Evolutionary conservation across 2,888 invertebrate genomes (phyloP), one percentile per base, ranked within the genome.

Genomic region (Drosophila putrida): DNA sequence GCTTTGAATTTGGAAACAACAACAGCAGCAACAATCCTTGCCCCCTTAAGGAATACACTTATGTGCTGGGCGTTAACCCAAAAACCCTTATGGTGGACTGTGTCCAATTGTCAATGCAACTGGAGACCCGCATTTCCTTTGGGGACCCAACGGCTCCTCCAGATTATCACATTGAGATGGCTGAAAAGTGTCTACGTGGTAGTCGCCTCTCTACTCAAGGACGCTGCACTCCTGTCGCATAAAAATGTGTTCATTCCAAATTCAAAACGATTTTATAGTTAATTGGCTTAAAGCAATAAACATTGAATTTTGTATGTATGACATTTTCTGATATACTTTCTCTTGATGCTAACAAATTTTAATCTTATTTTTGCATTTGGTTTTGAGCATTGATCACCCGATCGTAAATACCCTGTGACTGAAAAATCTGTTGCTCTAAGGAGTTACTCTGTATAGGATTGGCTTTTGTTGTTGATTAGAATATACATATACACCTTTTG

Each of bases 41-140:
- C 1, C 85, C 85, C 10, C 57, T 76, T 35, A 77, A 80, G 39
- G 90, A 92, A 36, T 90, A 91, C 0, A 91, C 92, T 0, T 93
- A 91, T 13, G 93, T 94, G 1, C 91, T 96, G 13, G 94, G 93
- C 5, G 94, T 96, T 0, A 95, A 96, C 87, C 93, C 94, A 0
- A 94, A 93, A 0, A 95, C 94, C 0, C 90, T 95, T 51, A 90
- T 93, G 51, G 86, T 96, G 1, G 93, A 94, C 70, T 96, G 96
- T 83, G 92, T 94, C 0, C 84, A 88, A 61, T 66, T 87, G 9
- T 92, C 91, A 0, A 49, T 80, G 33, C 78, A 84, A 10, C 55
- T 91, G 20, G 76, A 44, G n/a, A 90, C 84, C 0, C 91, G 93
- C 47, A 90, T 93, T 35, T 87, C 90, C 3, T 43, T 31, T 8